Conservation (phyloP, 1,140 invertebrate genomes). For the Meloidogyne exigua region DNA sequence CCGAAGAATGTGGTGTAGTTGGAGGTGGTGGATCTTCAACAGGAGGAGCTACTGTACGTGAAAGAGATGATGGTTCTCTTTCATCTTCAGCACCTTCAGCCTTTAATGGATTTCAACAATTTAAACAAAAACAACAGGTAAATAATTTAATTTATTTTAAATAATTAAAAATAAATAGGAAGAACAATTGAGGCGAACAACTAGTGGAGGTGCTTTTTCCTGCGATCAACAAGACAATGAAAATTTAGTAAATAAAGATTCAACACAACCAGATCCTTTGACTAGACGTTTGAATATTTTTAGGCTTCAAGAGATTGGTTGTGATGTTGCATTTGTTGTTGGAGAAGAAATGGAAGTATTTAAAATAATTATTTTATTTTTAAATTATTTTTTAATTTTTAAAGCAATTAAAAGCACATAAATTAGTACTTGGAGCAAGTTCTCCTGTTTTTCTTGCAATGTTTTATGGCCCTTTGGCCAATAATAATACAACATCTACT, state of each 20-base stretch:
- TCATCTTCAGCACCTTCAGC: constrained; percentile 25
- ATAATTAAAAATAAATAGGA: neutral
- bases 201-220: neutral
- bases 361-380: neutral
- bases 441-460: constrained; percentile 37
- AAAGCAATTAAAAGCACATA: constrained; percentile 33
- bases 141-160: neutral
- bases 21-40: neutral
- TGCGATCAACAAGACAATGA: neutral
- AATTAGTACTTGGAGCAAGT: constrained; percentile 33
- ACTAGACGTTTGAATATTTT: constrained; percentile 29
- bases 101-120: constrained; percentile 18
- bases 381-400: neutral
- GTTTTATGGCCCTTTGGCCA: constrained; percentile 32
- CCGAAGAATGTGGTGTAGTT: neutral
- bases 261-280: constrained; percentile 10
- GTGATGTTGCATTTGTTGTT: constrained; percentile 35
- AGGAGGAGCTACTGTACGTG: neutral
- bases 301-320: constrained; percentile 29
- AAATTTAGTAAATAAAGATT: neutral
- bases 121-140: neutral
- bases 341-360: constrained; percentile 31
- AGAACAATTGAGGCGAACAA: neutral
- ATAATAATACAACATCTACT: neutral
- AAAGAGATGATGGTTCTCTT: constrained; percentile 2